Base-by-base conservation (phyloP, 2,797 vertebrate genomes). In the Clarias fuscus region DNA sequence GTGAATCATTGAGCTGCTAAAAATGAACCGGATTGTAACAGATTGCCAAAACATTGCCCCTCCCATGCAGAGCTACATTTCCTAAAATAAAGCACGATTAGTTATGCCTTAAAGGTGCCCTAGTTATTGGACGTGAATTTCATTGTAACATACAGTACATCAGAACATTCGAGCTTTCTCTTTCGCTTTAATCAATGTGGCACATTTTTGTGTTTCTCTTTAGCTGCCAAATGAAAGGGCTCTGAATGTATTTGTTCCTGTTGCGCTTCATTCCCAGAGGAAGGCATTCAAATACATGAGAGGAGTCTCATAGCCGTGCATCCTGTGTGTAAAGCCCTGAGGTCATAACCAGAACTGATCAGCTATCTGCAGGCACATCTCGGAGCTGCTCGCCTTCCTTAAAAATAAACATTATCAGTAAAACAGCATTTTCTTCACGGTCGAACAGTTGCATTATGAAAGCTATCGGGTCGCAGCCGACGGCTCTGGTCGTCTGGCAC, bases 141-240 rank as follows among this genome's bases (percentile, higher is more conserved):
- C 59, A 43, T 43, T 64, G 59, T 80, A 43, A 64, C 59, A 64
- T 80, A 64, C 20, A 62, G 58, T 22, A 79, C 30, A 78, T 78
- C 76, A 6, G 17, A 18, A 59, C 56, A 37, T 1, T 53, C 48
- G 0, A 53, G 24, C 78, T 27, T 65, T 20, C 61, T 67, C 33
- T 43, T 65, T 27, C 2, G 67, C 20, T 70, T 59, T n/a, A 7
- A 53, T 53, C 48, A 53, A 7, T 61, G 67, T 27, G 76, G 40
- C 86, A 37, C 43, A 0, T 65, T 59, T 73, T 24, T 67, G 3
- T 61, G n/a, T 33, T 72, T 62, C 79, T 82, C 43, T 71, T 53
- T 64, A 40, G 58, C 65, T 86, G 86, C 86, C 81, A 78, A 83
- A 86, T 14, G 30, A 61, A 83, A 68, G 78, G 85, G 33, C 71